These are phyloP conservation scores for Antheraea pernyi DNA, from an alignment of 1,140 invertebrate genomes.

Conservation along the genomic window DNA sequence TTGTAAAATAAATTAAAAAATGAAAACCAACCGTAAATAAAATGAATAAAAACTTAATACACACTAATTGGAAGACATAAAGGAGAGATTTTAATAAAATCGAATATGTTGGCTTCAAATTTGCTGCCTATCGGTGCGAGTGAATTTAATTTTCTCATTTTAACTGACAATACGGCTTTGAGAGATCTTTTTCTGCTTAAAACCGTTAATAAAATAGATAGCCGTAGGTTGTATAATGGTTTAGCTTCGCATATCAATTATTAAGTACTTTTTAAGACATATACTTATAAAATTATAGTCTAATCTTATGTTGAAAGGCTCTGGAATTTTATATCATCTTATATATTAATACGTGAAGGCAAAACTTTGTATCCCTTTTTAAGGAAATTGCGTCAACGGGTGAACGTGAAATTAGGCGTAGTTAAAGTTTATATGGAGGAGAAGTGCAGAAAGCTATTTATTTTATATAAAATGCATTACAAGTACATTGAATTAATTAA, in stretches of 20 bases:
- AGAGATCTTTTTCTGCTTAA: neutral
- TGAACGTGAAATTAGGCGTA: too few relatives aligned
- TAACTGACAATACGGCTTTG: neutral
- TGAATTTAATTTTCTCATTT: slow-evolving; percentile 11
- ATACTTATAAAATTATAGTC: neutral
- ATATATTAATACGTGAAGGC: too few relatives aligned
- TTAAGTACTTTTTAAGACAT: neutral
- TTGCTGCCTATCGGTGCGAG: neutral
- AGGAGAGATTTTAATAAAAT: slow-evolving; percentile 8
- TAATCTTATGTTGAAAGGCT: neutral
- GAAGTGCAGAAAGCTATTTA: too few relatives aligned
- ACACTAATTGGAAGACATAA: slow-evolving; percentile 1
- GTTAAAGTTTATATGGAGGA: too few relatives aligned
- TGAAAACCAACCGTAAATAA: neutral
- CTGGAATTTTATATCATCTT: too few relatives aligned
- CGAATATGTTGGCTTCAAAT: slow-evolving; percentile 7
- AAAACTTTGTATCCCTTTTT: too few relatives aligned
- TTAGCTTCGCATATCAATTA: neutral
- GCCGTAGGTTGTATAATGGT: neutral
- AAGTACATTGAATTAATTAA: too few relatives aligned
- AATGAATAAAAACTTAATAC: neutral
- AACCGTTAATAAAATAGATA: neutral
- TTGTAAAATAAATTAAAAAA: neutral
- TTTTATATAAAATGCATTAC: too few relatives aligned
- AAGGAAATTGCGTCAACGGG: too few relatives aligned